Evolutionary conservation across 2,888 invertebrate species (phyloP).

Genomic region (Alloplasta piceator): DNA sequence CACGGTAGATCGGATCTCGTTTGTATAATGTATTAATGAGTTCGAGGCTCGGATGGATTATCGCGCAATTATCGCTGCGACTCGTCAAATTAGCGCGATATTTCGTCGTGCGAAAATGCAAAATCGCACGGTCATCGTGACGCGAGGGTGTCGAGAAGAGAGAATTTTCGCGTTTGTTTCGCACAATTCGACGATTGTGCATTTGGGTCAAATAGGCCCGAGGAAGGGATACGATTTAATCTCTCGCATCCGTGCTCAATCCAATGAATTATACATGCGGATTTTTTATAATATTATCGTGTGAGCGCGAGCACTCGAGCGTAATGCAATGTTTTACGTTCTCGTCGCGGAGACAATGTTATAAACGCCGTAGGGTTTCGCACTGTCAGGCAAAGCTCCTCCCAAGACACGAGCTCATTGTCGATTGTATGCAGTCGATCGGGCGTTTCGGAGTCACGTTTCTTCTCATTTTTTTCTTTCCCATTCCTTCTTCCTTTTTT

Average conservation of each 20-base stretch:
- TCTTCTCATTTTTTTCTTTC: slow-evolving; percentile 30
- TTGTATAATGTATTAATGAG: slow-evolving; percentile 1
- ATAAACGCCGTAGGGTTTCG: slow-evolving; percentile 26
- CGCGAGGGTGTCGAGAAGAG: background rate
- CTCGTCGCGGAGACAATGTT: slow-evolving; percentile 49
- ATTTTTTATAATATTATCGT: slow-evolving; percentile 51
- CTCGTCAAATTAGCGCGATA: background rate
- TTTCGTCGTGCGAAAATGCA: background rate
- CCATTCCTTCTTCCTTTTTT: too few species aligned
- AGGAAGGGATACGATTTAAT: slow-evolving; percentile 45
- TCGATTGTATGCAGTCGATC: slow-evolving; percentile 61
- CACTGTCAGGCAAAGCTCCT: slow-evolving; percentile 31
- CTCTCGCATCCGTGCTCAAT: slow-evolving; percentile 53
- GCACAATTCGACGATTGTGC: background rate
- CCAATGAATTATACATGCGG: slow-evolving; percentile 57
- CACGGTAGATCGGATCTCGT: background rate
- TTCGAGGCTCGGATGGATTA: background rate
- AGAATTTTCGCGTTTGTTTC: background rate
- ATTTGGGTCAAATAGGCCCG: slow-evolving; percentile 37
- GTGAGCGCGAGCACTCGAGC: slow-evolving; percentile 51
- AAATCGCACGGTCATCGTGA: too few species aligned
- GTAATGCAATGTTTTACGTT: slow-evolving; percentile 53
- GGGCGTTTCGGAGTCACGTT: slow-evolving; percentile 60
- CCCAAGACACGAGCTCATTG: slow-evolving; percentile 48
- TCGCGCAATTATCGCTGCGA: background rate